Evolutionary conservation across 2,113 vertebrate species (phyloP), one percentile per base, ranked within the genome.

Genomic region (Pica pica): DNA sequence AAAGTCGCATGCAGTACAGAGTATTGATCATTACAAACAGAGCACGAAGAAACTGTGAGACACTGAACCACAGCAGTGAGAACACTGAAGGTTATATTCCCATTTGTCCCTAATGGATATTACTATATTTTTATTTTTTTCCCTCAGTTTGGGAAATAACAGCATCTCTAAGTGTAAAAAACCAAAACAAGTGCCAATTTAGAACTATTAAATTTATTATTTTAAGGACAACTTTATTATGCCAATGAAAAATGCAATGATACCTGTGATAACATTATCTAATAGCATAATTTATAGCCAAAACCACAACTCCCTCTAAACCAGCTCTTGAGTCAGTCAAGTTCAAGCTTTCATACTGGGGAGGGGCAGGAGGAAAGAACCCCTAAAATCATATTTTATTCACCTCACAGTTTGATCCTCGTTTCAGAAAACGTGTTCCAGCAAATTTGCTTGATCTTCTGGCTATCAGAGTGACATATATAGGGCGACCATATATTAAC

Each of bases 381-480:
- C 9, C 27, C 30, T 75, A 70, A 78, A 93, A 84, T 26, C 20
- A 13, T 42, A 31, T 57, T 37, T 80, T 9, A 33, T 92, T 98
- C 98, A 99, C 99, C 99, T 99, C 98, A 93, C 98, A 99, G 97
- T 99, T 99, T 89, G 99, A 97, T 76, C 99, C 99, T 97, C 99
- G 99, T 97, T 99, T 99, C 85, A 99, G 98, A 97, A 99, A 99
- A 67, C 99, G 99, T 16, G 99, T 99, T 63, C 99, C 99, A 37
- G 99, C 99, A 96, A 99, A 99, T 96, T 98, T 99, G 94, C 99
- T 99, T 96, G 99, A 99, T 91, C 99, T 99, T 94, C 99, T 98
- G 68, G 99, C 99, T 93, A 99, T 99, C 80, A 99, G 98, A 64
- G 99, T 99, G 93, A 99, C 98, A 79, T 99, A 98, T 83, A 99